These are phyloP conservation scores for Stenodera caucasica DNA, from an alignment of 2,888 invertebrate genomes.

Conservation along the genomic window DNA sequence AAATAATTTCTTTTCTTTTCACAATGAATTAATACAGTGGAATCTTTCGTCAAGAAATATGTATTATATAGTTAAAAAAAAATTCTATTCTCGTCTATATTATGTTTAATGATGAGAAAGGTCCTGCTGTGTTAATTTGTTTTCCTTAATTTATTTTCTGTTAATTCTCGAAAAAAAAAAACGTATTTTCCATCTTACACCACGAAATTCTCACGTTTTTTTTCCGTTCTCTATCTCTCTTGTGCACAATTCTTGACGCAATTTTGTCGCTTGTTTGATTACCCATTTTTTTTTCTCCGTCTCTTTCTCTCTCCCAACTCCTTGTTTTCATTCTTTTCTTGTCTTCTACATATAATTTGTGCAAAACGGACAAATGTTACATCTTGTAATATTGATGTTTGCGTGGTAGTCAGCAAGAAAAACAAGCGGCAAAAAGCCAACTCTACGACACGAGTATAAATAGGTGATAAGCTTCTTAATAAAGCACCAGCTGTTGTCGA, in stretches of 20 bases:
- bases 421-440: conserved; percentile 36
- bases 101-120: too few relatives aligned
- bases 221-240: conserved; percentile 15
- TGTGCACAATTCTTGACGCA: conserved; percentile 7
- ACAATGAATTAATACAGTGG: conserved; percentile 2
- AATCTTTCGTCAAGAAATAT: too few relatives aligned
- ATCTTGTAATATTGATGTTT: conserved; percentile 4
- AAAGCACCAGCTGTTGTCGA: conserved; percentile 42
- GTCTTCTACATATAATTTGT: not conserved
- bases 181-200: not conserved
- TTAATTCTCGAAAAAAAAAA: not conserved
- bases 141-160: not conserved
- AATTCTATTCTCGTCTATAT: too few relatives aligned
- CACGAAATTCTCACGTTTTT: not conserved
- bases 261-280: conserved; percentile 7
- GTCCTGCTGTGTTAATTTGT: not conserved
- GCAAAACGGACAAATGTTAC: not conserved
- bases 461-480: conserved; percentile 43
- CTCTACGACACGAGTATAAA: conserved; percentile 39
- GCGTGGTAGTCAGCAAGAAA: conserved; percentile 11
- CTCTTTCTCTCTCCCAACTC: conserved; percentile 10
- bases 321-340: not conserved
- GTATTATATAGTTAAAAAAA: too few relatives aligned
- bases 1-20: conserved; percentile 19
- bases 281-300: conserved; percentile 18